Evolutionary conservation across 2,888 invertebrate species (phyloP).

Genomic region (Diplazon laetatorius): DNA sequence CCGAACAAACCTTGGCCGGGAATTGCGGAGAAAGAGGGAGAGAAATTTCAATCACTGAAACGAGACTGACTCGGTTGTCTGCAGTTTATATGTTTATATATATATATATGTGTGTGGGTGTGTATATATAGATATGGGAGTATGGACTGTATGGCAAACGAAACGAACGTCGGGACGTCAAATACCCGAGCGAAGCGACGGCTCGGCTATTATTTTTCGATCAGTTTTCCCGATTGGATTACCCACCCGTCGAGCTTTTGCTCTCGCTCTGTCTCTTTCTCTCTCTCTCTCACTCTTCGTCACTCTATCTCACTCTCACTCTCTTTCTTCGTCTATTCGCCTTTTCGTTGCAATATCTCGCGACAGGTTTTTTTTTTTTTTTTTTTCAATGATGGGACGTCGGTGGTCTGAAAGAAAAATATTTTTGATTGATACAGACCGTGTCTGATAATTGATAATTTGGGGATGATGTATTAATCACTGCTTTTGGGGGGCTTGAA

Average conservation of each 20-base stretch:
- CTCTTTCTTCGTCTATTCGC: slow-evolving; percentile 43
- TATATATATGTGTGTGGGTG: too few relatives aligned
- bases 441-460: background rate
- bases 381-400: background rate
- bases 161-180: slow-evolving; percentile 44
- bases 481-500: too few relatives aligned
- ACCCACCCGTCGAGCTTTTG: slow-evolving; percentile 68
- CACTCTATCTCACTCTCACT: slow-evolving; percentile 49
- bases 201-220: slow-evolving; percentile 80
- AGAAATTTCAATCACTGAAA: slow-evolving; percentile 66
- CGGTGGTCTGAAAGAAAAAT: background rate
- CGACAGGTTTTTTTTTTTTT: too few relatives aligned
- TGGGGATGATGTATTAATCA: background rate
- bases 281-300: slow-evolving; percentile 50
- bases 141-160: slow-evolving; percentile 16
- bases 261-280: slow-evolving; percentile 52
- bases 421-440: background rate
- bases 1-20: slow-evolving; percentile 17
- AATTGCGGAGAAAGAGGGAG: slow-evolving; percentile 27
- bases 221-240: slow-evolving; percentile 82
- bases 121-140: too few relatives aligned
- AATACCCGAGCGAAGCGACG: slow-evolving; percentile 52
- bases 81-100: slow-evolving; percentile 17
- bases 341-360: slow-evolving; percentile 8
- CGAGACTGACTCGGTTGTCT: slow-evolving; percentile 43